Base-by-base conservation (phyloP, 2,888 invertebrate genomes). In the Andrena haemorrhoa region DNA sequence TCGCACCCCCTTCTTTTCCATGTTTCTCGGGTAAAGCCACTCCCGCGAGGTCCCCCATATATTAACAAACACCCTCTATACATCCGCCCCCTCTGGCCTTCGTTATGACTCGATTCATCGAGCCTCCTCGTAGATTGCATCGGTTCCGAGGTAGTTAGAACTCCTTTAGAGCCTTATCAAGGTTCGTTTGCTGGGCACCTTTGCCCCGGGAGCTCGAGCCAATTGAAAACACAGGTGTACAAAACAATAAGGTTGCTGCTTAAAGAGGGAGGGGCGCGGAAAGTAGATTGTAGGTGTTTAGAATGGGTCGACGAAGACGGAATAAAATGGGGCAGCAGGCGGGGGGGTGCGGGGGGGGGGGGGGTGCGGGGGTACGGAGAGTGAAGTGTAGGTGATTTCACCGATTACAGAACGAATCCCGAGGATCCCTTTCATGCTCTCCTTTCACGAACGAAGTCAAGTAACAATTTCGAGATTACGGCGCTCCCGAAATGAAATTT, bases 401-500 rank as follows among this genome's bases (percentile, higher is more conserved):
- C 82, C 89, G 88, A 88, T 88, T 88, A 89, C 89, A 82, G 87
- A 82, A 80, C 83, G 85, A 85, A 87, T 88, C 86, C 68, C 71
- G 80, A 64, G 78, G 89, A 88, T 88, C 89, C 88, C 87, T 86
- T 88, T 86, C 88, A 80, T 85, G 80, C 85, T 80, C 87, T 83
- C 87, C 83, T 88, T 87, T 83, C 86, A 76, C 77, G 87, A 86
- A 90, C 88, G 86, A 90, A 92, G 90, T 92, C 91, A 89, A 89
- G 90, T 89, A 90, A 91, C 91, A 90, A 91, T 90, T 89, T 87
- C 85, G 83, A 89, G 89, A 91, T 91, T 92, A 91, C 89, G 85
- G 75, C 83, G 83, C 83, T 85, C 79, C 80, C 79, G 84, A 90
- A 90, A 90, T 90, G 90, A 90, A 90, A 90, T 90, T 90, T 90